These are phyloP conservation scores for Riparia riparia DNA, from an alignment of 2,113 vertebrate genomes.

Conservation along the genomic window DNA sequence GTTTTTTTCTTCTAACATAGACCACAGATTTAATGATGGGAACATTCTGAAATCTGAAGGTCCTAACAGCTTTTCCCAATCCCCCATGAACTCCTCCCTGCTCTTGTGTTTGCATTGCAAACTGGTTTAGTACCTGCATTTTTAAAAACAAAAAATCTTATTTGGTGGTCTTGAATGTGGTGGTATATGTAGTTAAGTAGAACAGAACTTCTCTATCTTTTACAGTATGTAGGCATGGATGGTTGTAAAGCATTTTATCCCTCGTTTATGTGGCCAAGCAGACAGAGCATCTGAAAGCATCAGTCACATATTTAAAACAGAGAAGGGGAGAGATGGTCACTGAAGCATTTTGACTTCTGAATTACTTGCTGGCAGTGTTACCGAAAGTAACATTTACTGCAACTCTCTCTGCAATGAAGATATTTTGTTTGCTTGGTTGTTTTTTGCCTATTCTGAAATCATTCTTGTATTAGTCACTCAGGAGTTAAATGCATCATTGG, in stretches of 20 bases:
- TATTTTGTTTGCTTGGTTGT: background rate
- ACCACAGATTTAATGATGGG: background rate
- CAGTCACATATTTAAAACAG: background rate
- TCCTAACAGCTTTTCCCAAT: background rate
- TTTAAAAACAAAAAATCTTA: conserved; percentile 35
- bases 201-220: conserved; percentile 49
- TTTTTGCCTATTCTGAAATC: background rate
- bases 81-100: background rate
- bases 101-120: background rate
- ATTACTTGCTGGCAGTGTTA: background rate
- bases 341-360: background rate
- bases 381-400: background rate
- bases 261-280: background rate
- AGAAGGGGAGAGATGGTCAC: background rate
- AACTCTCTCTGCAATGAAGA: background rate
- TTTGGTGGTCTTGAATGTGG: conserved; percentile 42
- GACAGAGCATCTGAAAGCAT: background rate
- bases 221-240: background rate
- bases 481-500: conserved; percentile 42
- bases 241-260: background rate
- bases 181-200: conserved; percentile 11
- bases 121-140: background rate
- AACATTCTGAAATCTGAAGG: background rate
- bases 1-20: background rate
- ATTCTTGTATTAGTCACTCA: background rate